These are phyloP conservation scores for Amphibalanus amphitrite DNA, from an alignment of 1,140 invertebrate genomes.

Conservation along the genomic window DNA sequence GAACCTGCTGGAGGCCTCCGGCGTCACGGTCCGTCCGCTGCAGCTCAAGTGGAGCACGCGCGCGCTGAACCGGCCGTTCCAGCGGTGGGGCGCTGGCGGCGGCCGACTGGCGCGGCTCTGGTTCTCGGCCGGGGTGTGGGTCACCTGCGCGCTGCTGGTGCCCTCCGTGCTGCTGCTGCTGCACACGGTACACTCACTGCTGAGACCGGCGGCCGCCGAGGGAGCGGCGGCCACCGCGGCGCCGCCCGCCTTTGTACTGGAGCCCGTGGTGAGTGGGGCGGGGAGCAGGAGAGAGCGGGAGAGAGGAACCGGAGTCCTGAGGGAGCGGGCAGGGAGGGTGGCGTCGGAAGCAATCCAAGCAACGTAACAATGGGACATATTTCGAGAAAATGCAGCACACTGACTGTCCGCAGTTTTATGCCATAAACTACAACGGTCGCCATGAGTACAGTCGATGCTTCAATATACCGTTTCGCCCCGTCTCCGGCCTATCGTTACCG, in stretches of 20 bases:
- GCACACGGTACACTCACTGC: not conserved
- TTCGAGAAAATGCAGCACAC: too few relatives aligned
- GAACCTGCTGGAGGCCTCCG: constrained; percentile 51
- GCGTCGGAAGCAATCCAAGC: too few relatives aligned
- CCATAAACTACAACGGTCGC: too few relatives aligned
- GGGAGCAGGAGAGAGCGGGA: not conserved
- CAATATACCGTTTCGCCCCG: too few relatives aligned
- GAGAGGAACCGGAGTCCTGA: not conserved
- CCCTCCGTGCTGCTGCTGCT: constrained; percentile 32
- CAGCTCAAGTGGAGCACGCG: constrained; percentile 56
- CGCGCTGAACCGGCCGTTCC: constrained; percentile 49
- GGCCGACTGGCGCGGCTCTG: constrained; percentile 43
- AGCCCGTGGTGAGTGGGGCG: not conserved
- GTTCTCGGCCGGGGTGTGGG: constrained; percentile 46
- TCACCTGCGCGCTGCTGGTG: constrained; percentile 41
- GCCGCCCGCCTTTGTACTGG: not conserved
- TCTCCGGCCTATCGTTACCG: too few relatives aligned
- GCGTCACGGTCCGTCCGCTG: constrained; percentile 47
- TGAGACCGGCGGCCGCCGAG: not conserved
- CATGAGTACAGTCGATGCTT: too few relatives aligned
- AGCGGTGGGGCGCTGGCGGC: constrained; percentile 43
- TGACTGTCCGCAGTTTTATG: too few relatives aligned
- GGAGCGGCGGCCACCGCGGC: constrained; percentile 26
- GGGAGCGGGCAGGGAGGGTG: too few relatives aligned
- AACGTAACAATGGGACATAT: too few relatives aligned